These are phyloP conservation scores for Phoxinus phoxinus DNA, from an alignment of 2,113 vertebrate species.

Conservation along the genomic window DNA sequence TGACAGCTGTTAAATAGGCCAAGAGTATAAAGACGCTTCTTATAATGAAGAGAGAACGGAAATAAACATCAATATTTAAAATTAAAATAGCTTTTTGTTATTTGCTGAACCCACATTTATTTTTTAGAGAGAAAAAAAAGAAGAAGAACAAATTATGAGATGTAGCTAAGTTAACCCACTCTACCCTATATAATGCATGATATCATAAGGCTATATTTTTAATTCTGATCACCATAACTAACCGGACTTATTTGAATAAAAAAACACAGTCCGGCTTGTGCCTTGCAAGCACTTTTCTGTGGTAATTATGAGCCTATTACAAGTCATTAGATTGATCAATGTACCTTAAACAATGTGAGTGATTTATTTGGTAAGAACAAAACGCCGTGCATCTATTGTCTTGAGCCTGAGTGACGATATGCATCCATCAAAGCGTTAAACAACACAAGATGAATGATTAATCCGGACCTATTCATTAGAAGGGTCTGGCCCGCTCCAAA, in stretches of 20 bases:
- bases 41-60: background rate
- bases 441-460: slow-evolving; percentile 84
- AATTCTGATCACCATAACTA: background rate
- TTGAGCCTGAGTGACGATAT: slow-evolving; percentile 79
- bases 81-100: background rate
- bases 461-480: slow-evolving; percentile 82
- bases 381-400: slow-evolving; percentile 81
- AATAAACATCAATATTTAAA: background rate
- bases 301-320: slow-evolving; percentile 98
- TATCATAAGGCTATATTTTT: background rate
- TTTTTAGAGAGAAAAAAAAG: background rate
- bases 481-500: slow-evolving; percentile 78
- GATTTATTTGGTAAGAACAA: slow-evolving; percentile 92
- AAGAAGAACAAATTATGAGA: slow-evolving; percentile 50
- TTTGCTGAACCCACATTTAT: background rate
- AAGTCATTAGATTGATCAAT: slow-evolving; percentile 99
- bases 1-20: background rate
- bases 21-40: background rate
- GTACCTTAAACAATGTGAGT: slow-evolving; percentile 98
- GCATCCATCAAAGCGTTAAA: slow-evolving; percentile 81
- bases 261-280: slow-evolving; percentile 72
- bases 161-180: background rate
- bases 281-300: slow-evolving; percentile 84
- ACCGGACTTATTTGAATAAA: slow-evolving; percentile 64
- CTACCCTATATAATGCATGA: background rate